Base-by-base conservation (phyloP, 2,888 invertebrate species). In the Encarsia formosa region DNA sequence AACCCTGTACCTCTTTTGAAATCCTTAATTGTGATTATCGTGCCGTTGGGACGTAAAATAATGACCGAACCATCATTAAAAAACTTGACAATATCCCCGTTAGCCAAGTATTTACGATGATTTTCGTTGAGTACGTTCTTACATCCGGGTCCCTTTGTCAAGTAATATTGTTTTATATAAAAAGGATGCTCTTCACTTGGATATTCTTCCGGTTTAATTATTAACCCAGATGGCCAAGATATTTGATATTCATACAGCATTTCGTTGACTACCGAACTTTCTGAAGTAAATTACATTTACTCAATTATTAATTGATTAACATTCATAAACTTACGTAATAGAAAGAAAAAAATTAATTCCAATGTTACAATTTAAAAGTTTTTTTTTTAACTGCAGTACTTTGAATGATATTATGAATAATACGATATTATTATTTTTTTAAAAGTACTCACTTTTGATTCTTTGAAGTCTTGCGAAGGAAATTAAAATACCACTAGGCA, bases 11-110 rank as follows among this genome's bases (percentile, higher is more conserved):
- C 48, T 41, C n/a, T 5, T 13, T 46, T 50, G 13, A 20, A 40
- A 44, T 41, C 34, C 31, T 51, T 29, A 19, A 57, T 63, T 45
- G 62, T 63, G 34, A 70, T 62, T 42, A 70, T 62, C 20, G 56
- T 63, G 5, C 70, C 66, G 38, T 70, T 70, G 11, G 70, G 60
- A 37, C 66, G 65, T 40, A 69, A 55, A 34, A 71, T 60, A 48
- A 63, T 61, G 45, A 73, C 53, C 6, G 54, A 56, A n/a, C 62
- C 64, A 52, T 67, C 62, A 41, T 58, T 56, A 26, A 66, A 53
- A 53, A 70, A 71, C 59, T 70, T 68, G 44, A 71, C 55, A 52
- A 73, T 60, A n/a, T 64, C 69, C 5, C 70, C 72, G 47, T 69
- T 71, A 31, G 61, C 61, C 24, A 71, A 58, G 56, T 68, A 72